These are phyloP conservation scores for Neodon shergylaensis DNA, from an alignment of 2,113 vertebrate species.

Conservation along the genomic window DNA sequence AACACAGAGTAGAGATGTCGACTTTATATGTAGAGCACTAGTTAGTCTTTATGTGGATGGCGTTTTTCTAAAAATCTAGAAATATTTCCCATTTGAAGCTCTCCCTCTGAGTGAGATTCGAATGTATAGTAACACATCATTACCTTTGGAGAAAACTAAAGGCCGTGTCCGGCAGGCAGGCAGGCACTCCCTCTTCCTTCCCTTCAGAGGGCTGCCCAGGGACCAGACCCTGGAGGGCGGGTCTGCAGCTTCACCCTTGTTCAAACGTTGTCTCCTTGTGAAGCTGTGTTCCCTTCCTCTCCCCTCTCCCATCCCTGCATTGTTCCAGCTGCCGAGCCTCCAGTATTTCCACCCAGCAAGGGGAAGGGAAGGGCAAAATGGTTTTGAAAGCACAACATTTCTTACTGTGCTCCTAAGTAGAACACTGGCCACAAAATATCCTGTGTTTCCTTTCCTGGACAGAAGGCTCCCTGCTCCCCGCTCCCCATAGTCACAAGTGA, in stretches of 20 bases:
- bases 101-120: slow-evolving; percentile 64
- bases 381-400: slow-evolving; percentile 76
- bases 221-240: slow-evolving; percentile 27
- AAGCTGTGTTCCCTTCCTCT: slow-evolving; percentile 29
- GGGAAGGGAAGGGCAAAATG: slow-evolving; percentile 75
- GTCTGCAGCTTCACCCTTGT: slow-evolving; percentile 42
- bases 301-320: slow-evolving; percentile 72
- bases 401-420: slow-evolving; percentile 71
- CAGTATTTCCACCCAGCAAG: slow-evolving; percentile 67
- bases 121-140: slow-evolving; percentile 67
- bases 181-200: background rate
- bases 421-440: slow-evolving; percentile 66
- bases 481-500: background rate
- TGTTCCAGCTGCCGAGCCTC: slow-evolving; percentile 67
- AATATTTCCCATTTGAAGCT: slow-evolving; percentile 68
- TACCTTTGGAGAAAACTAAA: slow-evolving; percentile 53
- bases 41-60: slow-evolving; percentile 58
- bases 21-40: slow-evolving; percentile 61
- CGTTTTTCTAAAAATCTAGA: slow-evolving; percentile 63
- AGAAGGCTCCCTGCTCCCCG: background rate
- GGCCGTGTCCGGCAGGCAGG: background rate
- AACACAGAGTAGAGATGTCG: slow-evolving; percentile 54
- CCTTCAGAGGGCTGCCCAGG: background rate
- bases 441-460: slow-evolving; percentile 65
- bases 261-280: background rate